phyloP scores from a whole-genome alignment of 2,113 vertebrate species.

The Neolamprologus cancellatus region DNA sequence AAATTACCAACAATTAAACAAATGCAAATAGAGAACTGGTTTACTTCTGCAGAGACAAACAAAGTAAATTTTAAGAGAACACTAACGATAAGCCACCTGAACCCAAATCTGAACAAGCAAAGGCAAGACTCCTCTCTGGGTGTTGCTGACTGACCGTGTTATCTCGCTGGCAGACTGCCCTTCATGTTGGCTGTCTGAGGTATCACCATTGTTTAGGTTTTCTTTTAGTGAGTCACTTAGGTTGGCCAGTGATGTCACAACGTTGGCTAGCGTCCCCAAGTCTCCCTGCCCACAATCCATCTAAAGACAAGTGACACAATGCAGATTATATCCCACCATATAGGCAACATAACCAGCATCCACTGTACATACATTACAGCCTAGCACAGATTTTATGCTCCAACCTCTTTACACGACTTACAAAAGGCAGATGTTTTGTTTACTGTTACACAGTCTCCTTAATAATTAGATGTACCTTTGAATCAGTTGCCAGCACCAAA shows the following conservation, averaged over 20 bases:
- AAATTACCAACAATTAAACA: background rate
- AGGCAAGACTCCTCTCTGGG: background rate
- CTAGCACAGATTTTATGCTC: background rate
- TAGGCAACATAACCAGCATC: background rate
- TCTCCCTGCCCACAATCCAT: constrained; percentile 87
- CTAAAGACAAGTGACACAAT: constrained; percentile 52
- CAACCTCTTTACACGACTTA: background rate
- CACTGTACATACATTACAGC: background rate
- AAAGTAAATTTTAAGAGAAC: background rate
- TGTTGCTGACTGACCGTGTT: constrained; percentile 77
- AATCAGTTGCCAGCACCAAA: constrained; percentile 84
- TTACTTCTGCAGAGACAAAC: background rate
- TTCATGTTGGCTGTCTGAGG: constrained; percentile 82
- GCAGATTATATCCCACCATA: background rate
- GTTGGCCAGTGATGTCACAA: constrained; percentile 93
- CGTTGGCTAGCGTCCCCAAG: constrained; percentile 92
- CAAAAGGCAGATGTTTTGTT: background rate
- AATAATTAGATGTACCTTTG: constrained; percentile 76
- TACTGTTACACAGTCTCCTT: background rate
- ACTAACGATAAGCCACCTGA: background rate
- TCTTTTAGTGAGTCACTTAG: constrained; percentile 79
- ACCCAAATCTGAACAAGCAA: background rate
- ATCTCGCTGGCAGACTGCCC: constrained; percentile 91
- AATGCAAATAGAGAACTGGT: background rate
- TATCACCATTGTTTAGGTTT: constrained; percentile 87